phyloP scores from a whole-genome alignment of 2,888 invertebrate species.

The Epirrhoe tristata region DNA sequence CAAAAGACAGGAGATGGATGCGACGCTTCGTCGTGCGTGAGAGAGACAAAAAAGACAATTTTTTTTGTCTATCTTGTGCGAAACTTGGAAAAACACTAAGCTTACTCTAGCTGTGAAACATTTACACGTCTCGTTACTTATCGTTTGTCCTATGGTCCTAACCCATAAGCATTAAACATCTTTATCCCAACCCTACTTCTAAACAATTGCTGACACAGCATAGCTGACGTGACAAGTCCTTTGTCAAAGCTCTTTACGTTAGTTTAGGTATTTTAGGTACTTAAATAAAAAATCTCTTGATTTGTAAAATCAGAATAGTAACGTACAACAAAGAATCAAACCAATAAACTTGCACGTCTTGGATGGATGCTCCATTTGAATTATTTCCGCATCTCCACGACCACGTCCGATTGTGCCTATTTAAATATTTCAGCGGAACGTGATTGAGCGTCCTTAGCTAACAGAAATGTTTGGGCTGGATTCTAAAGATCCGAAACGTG shows the following conservation, averaged over 20 bases:
- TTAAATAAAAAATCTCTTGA: too few relatives aligned
- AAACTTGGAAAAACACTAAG: too few relatives aligned
- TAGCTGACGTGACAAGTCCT: neutral
- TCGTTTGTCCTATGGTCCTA: too few relatives aligned
- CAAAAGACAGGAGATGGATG: too few relatives aligned
- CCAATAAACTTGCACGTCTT: constrained; percentile 15
- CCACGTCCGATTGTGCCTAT: constrained; percentile 17
- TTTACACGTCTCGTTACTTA: too few relatives aligned
- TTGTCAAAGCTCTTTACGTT: neutral
- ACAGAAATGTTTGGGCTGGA: constrained; percentile 7
- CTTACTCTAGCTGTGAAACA: too few relatives aligned
- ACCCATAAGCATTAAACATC: too few relatives aligned
- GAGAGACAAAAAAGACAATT: too few relatives aligned
- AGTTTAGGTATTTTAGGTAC: neutral
- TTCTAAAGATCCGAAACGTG: constrained; percentile 27
- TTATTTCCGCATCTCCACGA: constrained; percentile 25
- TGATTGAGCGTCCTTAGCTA: constrained; percentile 19
- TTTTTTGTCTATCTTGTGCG: too few relatives aligned
- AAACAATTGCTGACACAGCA: too few relatives aligned
- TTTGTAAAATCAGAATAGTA: neutral
- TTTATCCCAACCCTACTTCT: too few relatives aligned
- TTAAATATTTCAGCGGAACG: constrained; percentile 39
- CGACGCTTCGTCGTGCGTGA: too few relatives aligned
- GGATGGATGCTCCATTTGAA: constrained; percentile 18
- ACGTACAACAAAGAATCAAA: neutral